A percentile compares a stretch with the other conserved stretches of the same genome.
Evolutionary conservation across 2,797 vertebrate genomes (phyloP).

Genomic region (Strix occidentalis): DNA sequence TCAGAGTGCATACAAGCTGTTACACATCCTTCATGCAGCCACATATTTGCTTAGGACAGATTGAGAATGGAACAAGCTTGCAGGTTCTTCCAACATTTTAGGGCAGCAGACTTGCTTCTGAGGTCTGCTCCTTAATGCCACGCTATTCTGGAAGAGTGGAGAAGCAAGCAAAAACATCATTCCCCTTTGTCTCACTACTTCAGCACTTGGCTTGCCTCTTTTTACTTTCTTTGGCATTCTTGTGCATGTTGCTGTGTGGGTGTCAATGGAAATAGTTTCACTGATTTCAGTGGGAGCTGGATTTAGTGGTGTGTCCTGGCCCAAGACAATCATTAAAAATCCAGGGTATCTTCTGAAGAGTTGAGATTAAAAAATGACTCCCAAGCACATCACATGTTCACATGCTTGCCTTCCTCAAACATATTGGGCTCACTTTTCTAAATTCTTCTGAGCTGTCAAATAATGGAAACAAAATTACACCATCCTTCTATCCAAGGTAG

Average conservation of each 20-base stretch:
- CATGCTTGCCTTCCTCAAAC: not conserved
- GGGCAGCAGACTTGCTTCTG: not conserved
- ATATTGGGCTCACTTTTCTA: rapidly evolving
- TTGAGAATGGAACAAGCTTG: not conserved
- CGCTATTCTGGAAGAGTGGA: not conserved
- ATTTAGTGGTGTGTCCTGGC: not conserved
- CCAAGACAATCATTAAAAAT: not conserved
- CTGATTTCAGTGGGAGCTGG: not conserved
- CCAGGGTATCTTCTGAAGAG: not conserved
- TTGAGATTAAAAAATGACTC: not conserved
- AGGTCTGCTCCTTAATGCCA: not conserved
- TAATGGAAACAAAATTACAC: not conserved
- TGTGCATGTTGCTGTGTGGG: not conserved
- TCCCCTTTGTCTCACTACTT: not conserved
- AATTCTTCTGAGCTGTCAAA: not conserved
- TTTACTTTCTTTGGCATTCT: not conserved
- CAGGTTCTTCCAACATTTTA: not conserved
- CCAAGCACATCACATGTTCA: not conserved
- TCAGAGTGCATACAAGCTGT: not conserved
- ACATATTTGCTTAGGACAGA: not conserved
- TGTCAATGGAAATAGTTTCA: not conserved
- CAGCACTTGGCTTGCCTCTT: not conserved
- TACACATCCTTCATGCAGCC: not conserved
- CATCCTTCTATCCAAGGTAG: not conserved
- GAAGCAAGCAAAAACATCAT: not conserved